Base-by-base conservation (phyloP, 2,888 invertebrate genomes). In the Rhaphigaster nebulosa region DNA sequence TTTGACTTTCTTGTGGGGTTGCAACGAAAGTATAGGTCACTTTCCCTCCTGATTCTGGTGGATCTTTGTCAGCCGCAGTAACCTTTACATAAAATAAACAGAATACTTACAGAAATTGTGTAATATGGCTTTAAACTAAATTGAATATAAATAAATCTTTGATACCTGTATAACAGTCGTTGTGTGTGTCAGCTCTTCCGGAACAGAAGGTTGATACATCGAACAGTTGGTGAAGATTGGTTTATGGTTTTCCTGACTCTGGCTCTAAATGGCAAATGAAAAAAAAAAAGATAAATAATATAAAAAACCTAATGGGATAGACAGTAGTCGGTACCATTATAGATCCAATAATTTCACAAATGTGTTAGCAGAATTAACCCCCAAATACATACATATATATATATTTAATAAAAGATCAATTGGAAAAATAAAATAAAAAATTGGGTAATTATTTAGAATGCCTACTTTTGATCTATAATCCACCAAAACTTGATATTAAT, bases 161-260 rank as follows among this genome's bases (percentile, higher is more conserved):
- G 0, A 94, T 94, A 97, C 97, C 94, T 95, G 94, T 91, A 98
- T 96, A 23, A 99, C 97, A 92, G 95, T 95, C 0, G 96, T 96
- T 91, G 96, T 97, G 65, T 95, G 94, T 0, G 95, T 95, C 93
- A 96, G 96, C 93, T 96, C 97, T 94, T 98, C 98, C 93, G 96
- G 96, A 41, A 98, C 97, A 52, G 95, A 95, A 0, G 97, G 98
- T 93, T 95, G 96, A 94, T 98, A 98, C 92, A 95, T 95, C 91
- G 96, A 95, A 94, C 99, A 99, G 92, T 97, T 95, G 80, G 95
- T 96, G 94, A 98, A 98, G 91, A 96, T 95, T 2, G 98, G 98
- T 93, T 98, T 98, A 93, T 97, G 96, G 94, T 97, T 97, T 94
- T 97, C 94, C 91, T 94, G 94, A 76, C 93, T 45, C 91, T 94